Evolutionary conservation across 2,797 vertebrate genomes (phyloP).

Genomic region (Ptychadena robeensis): DNA sequence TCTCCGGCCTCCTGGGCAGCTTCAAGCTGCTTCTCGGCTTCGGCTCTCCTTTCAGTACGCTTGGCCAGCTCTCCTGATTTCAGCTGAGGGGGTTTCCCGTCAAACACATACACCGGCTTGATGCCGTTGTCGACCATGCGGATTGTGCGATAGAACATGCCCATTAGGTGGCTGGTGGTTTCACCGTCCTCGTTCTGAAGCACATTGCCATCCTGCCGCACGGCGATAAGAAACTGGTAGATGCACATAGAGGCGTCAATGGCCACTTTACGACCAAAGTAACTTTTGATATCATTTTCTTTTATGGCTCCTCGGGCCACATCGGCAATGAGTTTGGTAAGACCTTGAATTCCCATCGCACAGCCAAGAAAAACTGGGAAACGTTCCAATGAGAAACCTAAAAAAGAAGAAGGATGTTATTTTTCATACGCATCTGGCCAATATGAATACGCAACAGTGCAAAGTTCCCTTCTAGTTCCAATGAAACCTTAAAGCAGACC

Average conservation of each 20-base stretch:
- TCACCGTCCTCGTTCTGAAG: conserved; percentile 93
- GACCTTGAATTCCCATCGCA: conserved; percentile 94
- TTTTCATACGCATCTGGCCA: background rate
- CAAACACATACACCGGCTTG: conserved; percentile 95
- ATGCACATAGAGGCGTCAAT: conserved; percentile 98
- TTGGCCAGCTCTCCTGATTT: conserved; percentile 93
- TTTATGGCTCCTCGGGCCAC: conserved; percentile 89
- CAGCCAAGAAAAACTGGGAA: background rate
- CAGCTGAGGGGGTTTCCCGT: conserved; percentile 92
- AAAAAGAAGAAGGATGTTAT: background rate
- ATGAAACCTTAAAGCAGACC: too few relatives aligned
- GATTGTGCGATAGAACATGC: conserved; percentile 97
- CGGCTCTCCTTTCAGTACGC: conserved; percentile 87
- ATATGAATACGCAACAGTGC: background rate
- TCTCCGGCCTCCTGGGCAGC: conserved; percentile 89
- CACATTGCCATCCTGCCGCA: conserved; percentile 91
- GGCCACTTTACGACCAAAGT: conserved; percentile 95
- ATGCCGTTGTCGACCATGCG: conserved; percentile 95
- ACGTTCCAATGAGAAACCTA: background rate
- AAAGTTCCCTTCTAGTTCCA: too few relatives aligned
- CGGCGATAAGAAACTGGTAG: conserved; percentile 96
- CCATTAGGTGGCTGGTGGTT: conserved; percentile 96
- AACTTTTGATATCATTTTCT: conserved; percentile 93
- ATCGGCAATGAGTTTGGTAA: conserved; percentile 92
- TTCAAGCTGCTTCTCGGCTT: conserved; percentile 90